Conservation (phyloP, 2,888 invertebrate species). For the Andrena hattorfiana region DNA sequence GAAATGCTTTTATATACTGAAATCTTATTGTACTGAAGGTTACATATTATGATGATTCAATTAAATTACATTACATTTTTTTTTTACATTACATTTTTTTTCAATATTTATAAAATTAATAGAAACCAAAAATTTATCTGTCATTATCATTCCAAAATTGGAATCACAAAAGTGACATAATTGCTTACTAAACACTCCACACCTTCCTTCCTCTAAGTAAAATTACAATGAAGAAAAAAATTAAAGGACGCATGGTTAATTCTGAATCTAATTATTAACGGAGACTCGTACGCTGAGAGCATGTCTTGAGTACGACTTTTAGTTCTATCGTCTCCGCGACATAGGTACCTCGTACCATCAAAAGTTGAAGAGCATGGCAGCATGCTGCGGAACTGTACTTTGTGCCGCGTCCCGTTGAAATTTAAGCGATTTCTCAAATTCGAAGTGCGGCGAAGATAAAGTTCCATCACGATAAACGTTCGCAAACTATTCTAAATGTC, state of each 20-base stretch:
- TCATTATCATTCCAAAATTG: too few relatives aligned
- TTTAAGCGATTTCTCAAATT: constrained; percentile 7
- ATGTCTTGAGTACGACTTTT: background rate
- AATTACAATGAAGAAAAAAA: background rate
- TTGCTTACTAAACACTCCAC: background rate
- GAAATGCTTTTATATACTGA: too few relatives aligned
- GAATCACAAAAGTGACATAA: too few relatives aligned
- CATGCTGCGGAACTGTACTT: background rate
- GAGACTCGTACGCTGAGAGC: background rate
- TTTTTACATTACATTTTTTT: too few relatives aligned
- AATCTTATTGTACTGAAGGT: too few relatives aligned
- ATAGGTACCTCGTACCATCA: background rate
- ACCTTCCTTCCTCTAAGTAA: background rate
- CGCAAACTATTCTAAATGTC: constrained; percentile 35
- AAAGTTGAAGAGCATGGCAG: background rate
- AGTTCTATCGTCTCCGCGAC: background rate
- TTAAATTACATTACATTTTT: too few relatives aligned
- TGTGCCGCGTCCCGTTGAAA: background rate
- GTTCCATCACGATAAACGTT: constrained; percentile 35
- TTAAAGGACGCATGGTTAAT: background rate
- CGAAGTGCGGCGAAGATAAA: constrained; percentile 21
- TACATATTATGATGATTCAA: too few relatives aligned
- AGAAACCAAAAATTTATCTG: too few relatives aligned
- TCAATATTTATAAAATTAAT: too few relatives aligned
- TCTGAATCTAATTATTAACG: background rate